Evolutionary conservation across 2,888 invertebrate genomes (phyloP).

Genomic region (Sthenelais limicola): DNA sequence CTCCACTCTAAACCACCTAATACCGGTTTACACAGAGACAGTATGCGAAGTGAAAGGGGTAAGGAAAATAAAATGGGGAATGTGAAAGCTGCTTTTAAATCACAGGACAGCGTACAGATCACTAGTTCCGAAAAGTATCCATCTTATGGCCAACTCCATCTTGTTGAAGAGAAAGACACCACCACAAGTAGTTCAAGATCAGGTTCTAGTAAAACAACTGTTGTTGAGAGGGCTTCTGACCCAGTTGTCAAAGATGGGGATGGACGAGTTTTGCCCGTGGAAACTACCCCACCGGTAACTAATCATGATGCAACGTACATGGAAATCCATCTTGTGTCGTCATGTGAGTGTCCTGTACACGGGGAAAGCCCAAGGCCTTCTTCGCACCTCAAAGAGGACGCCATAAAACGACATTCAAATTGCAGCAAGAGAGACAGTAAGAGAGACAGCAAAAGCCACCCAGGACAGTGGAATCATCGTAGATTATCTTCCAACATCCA

Average conservation of each 20-base stretch:
- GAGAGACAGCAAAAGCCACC: background rate
- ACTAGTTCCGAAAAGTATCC: conserved; percentile 33
- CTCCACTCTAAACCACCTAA: background rate
- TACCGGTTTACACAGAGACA: background rate
- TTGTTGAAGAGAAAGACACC: background rate
- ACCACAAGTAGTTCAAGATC: conserved; percentile 27
- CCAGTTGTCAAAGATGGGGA: background rate
- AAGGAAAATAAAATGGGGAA: background rate
- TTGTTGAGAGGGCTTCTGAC: background rate
- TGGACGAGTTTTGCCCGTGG: background rate
- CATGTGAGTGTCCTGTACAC: conserved; percentile 25
- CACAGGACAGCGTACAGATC: conserved; percentile 25
- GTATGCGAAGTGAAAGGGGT: background rate
- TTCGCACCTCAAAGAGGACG: background rate
- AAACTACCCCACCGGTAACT: background rate
- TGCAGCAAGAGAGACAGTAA: background rate
- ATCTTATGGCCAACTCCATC: background rate
- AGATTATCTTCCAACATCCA: background rate
- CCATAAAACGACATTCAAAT: background rate
- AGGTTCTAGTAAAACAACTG: conserved; percentile 29
- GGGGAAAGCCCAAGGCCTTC: background rate
- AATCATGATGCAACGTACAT: conserved; percentile 19
- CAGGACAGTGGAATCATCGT: background rate
- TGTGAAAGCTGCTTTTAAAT: background rate
- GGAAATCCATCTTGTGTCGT: conserved; percentile 15